A percentile compares a stretch with the other conserved stretches of the same genome.
phyloP scores from a whole-genome alignment of 2,113 vertebrate species.

The Protobothrops flavoviridis region DNA sequence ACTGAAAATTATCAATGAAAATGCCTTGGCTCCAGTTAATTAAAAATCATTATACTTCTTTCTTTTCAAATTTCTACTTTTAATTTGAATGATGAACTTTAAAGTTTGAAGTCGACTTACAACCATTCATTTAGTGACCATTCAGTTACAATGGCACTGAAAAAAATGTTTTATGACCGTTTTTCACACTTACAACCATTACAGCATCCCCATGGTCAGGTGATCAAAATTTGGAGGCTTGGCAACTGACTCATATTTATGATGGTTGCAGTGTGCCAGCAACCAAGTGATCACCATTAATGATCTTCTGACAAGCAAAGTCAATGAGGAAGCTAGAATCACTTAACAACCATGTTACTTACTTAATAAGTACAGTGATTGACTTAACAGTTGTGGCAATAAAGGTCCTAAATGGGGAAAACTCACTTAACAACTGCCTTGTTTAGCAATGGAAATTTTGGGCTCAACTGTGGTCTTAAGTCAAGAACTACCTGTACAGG shows the following conservation, averaged over 20 bases:
- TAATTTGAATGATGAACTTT: neutral
- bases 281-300: neutral
- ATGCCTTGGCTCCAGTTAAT: neutral
- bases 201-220: neutral
- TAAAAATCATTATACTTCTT: neutral
- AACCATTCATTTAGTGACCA: neutral
- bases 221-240: neutral
- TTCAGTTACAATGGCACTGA: neutral
- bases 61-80: neutral
- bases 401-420: neutral
- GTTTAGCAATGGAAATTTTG: neutral
- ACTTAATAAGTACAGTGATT: neutral
- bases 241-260: neutral
- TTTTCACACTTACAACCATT: neutral
- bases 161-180: too few species aligned
- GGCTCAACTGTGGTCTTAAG: neutral
- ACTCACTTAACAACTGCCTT: neutral
- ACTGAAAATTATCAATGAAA: neutral
- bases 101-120: neutral
- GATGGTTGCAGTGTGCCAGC: neutral
- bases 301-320: neutral
- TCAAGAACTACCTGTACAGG: neutral
- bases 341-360: neutral
- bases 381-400: neutral
- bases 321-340: neutral